phyloP scores from a whole-genome alignment of 2,113 vertebrate genomes.

The Plestiodon gilberti region DNA sequence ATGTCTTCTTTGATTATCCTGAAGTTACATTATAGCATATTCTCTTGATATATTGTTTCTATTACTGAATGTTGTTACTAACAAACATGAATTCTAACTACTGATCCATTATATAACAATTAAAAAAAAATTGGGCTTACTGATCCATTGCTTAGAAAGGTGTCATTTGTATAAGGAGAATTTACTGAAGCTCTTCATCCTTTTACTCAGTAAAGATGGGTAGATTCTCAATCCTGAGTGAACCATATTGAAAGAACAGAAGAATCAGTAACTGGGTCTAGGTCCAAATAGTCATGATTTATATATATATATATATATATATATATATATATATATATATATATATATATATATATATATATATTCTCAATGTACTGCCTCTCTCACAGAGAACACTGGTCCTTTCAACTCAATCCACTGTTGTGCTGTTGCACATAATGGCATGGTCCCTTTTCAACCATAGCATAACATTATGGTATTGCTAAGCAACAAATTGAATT shows the following conservation, averaged over 20 bases:
- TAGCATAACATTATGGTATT: conserved; percentile 1
- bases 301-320: no score
- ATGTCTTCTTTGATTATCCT: no score
- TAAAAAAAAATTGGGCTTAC: no score
- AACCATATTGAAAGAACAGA: background rate
- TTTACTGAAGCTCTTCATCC: background rate
- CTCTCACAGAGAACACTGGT: fast-evolving
- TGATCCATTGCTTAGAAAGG: background rate
- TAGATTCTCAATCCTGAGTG: background rate
- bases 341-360: no score
- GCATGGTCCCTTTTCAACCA: background rate
- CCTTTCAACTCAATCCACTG: background rate
- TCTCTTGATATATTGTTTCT: no score
- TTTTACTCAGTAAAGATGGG: fast-evolving
- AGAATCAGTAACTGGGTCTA: background rate
- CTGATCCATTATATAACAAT: background rate
- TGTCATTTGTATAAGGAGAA: background rate
- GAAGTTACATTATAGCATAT: no score
- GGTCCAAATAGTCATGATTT: background rate
- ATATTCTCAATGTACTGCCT: background rate
- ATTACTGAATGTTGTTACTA: background rate
- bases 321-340: no score
- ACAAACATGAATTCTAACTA: fast-evolving
- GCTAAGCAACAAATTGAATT: conserved; percentile 17
- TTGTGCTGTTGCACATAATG: background rate